Conservation (phyloP, 2,888 invertebrate genomes). For the Nycteola revayana region DNA sequence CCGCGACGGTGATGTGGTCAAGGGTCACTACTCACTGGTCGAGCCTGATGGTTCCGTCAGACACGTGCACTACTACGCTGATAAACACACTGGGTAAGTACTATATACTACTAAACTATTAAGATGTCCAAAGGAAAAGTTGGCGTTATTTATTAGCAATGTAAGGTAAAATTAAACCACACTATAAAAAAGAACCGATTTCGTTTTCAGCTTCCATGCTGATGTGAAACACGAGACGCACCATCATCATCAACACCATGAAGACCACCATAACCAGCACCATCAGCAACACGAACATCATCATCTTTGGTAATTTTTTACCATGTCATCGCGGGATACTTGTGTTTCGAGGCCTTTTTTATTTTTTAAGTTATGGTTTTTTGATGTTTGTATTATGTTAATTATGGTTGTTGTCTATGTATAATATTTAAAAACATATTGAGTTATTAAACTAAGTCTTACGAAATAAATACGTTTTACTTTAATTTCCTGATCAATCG, state of each 20-base stretch:
- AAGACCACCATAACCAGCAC: too few species aligned
- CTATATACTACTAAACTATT: too few species aligned
- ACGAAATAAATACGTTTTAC: too few species aligned
- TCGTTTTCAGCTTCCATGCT: slow-evolving; percentile 40
- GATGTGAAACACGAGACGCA: slow-evolving; percentile 38
- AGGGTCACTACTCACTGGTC: slow-evolving; percentile 52
- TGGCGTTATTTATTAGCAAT: too few species aligned
- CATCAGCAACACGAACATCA: slow-evolving; percentile 3
- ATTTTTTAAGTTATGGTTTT: too few species aligned
- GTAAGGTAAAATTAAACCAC: background rate
- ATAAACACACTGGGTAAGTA: slow-evolving; percentile 64
- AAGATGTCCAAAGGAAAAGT: too few species aligned
- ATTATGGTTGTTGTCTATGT: background rate
- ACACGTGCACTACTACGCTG: slow-evolving; percentile 74
- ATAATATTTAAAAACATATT: background rate
- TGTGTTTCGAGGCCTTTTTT: too few species aligned
- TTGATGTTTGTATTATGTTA: background rate
- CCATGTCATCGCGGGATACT: too few species aligned
- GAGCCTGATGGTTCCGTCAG: slow-evolving; percentile 75
- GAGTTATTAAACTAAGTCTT: too few species aligned
- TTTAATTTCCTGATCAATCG: too few species aligned
- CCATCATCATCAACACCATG: slow-evolving; percentile 23
- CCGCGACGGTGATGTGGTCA: slow-evolving; percentile 68
- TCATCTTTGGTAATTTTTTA: background rate
- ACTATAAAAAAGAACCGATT: background rate